Base-by-base conservation (phyloP, 2,797 vertebrate genomes). In the Etheostoma perlongum region DNA sequence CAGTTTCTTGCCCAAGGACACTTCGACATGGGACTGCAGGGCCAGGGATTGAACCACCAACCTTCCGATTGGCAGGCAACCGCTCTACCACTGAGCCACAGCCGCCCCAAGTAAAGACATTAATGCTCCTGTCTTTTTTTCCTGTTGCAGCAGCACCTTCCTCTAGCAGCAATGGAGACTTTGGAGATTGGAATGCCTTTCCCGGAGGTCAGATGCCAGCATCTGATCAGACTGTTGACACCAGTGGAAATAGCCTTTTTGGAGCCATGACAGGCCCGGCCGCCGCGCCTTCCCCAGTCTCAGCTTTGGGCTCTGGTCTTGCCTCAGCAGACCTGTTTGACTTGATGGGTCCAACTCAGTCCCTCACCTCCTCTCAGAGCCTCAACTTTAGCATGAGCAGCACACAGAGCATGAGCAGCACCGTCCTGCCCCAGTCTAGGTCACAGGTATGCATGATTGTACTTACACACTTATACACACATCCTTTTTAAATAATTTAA, bases 141-240 rank as follows among this genome's bases (percentile, higher is more conserved):
- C 13, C 54, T 69, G 70, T 70, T 63, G 72, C 84, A 65, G 63
- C 88, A 94, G 95, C 91, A 82, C 84, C 94, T 85, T 85, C 94
- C 85, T 65, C 96, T 49, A 95, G 92, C 93, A 95, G 95, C 79
- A 97, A 96, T 67, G 96, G 95, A 92, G 97, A 99, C 23, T 99
- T 99, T 85, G 98, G 98, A 72, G 97, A 98, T 76, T 99, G 98
- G 98, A 97, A 96, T 84, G 95, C 97, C 89, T 99, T 99, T 93
- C 96, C 95, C 72, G 92, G 94, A 60, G 94, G 93, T 85, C 93
- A 96, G 78, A 92, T 93, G 72, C 94, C 93, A 82, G 82, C 90
- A 88, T 75, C 92, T 40, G 86, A 92, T 53, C 96, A 96, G 90
- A 86, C 95, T 63, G 79, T 54, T 4, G 87, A 88, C 74, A 82